phyloP scores from a whole-genome alignment of 1,140 invertebrate species.

The Trissolcus basalis region DNA sequence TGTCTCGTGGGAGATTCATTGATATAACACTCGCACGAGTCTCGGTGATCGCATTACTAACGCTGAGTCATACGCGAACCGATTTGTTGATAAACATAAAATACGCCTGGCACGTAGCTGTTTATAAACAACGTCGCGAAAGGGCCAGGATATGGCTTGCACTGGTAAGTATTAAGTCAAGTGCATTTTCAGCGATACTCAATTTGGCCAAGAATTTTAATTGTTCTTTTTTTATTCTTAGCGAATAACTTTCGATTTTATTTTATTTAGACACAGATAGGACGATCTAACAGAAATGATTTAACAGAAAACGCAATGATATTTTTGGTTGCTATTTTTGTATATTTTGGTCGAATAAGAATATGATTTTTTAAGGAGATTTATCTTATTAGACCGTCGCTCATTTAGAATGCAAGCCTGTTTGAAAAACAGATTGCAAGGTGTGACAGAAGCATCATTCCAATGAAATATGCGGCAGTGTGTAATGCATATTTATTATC shows the following conservation, averaged over 20 bases:
- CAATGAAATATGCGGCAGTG: constrained; percentile 34
- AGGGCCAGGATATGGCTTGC: constrained; percentile 38
- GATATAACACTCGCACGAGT: constrained; percentile 47
- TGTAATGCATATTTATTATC: constrained; percentile 49
- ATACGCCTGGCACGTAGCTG: constrained; percentile 28
- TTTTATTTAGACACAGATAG: no score
- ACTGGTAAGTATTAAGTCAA: constrained; percentile 16
- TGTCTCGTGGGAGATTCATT: constrained; percentile 50
- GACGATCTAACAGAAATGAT: no score
- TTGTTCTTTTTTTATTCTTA: no score
- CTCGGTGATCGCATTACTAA: constrained; percentile 21
- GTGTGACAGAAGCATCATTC: constrained; percentile 39
- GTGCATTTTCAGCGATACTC: neutral
- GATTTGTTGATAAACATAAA: constrained; percentile 54
- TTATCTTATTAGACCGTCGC: constrained; percentile 1
- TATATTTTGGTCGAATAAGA: no score
- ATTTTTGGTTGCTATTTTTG: no score
- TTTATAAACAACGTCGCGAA: constrained; percentile 50
- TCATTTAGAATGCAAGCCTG: constrained; percentile 28
- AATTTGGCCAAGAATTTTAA: no score
- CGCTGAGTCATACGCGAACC: constrained; percentile 30
- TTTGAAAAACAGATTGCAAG: constrained; percentile 44
- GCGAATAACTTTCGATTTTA: no score
- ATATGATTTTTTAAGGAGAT: neutral
- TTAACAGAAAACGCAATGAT: no score